Percentiles rank a stretch among this genome's conserved stretches.
These are phyloP conservation scores for Tetragonula clypearis DNA, from an alignment of 1,140 invertebrate species.

Conservation along the genomic window DNA sequence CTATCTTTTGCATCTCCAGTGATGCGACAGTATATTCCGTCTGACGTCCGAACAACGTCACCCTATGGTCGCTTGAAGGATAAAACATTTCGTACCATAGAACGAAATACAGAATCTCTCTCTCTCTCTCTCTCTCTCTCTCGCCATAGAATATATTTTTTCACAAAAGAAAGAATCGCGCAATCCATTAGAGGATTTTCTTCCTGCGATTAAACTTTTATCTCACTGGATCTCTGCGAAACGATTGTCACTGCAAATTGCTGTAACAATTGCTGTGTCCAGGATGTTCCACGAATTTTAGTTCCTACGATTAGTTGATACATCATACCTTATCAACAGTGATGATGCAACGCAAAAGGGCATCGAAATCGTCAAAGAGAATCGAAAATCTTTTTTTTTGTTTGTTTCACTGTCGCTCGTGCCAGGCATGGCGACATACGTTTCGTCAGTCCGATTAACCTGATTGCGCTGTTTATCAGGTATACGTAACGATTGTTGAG, in stretches of 20 bases:
- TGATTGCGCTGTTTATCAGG: background rate
- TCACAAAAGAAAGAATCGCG: background rate
- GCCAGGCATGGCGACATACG: background rate
- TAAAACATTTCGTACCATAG: background rate
- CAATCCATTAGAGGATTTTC: background rate
- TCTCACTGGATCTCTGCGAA: background rate
- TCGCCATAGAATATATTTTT: background rate
- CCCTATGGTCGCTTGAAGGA: background rate
- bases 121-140: no score
- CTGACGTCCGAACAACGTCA: background rate
- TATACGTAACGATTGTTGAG: background rate
- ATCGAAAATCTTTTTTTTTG: background rate
- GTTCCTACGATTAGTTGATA: background rate
- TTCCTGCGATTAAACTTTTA: background rate
- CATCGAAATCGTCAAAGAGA: no score
- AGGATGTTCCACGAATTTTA: no score
- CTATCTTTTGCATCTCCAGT: conserved; percentile 9
- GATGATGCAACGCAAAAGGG: no score
- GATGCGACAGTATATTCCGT: conserved; percentile 5
- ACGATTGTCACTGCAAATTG: background rate
- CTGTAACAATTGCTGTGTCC: background rate
- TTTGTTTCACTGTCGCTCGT: background rate
- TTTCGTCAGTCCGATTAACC: background rate
- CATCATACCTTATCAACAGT: background rate
- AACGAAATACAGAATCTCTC: no score